Percentiles rank a stretch among this genome's conserved stretches.
Evolutionary conservation across 2,113 vertebrate species (phyloP).

Genomic region (Antechinus stuartii): DNA sequence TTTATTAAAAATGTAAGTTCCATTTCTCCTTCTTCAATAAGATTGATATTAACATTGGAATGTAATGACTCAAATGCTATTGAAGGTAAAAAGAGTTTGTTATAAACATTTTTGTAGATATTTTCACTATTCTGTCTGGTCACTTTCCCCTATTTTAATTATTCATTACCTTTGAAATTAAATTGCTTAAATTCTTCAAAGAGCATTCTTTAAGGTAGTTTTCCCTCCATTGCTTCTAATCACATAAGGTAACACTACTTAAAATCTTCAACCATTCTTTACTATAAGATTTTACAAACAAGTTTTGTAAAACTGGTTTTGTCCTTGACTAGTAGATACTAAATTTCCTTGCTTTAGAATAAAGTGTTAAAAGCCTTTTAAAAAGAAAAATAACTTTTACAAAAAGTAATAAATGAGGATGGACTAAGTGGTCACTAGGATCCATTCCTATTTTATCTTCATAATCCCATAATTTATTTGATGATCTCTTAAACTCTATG

Average conservation of each 20-base stretch:
- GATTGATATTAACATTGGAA: not conserved
- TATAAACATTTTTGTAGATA: not conserved
- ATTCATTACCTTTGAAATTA: not conserved
- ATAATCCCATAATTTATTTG: not conserved
- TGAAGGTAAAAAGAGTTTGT: not conserved
- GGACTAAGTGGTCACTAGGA: not conserved
- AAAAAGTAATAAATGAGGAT: not conserved
- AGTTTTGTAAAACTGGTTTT: not conserved
- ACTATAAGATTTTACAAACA: not conserved
- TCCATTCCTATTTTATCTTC: not conserved
- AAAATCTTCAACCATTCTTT: not conserved
- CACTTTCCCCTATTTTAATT: not conserved
- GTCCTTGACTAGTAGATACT: not conserved
- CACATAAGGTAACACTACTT: not conserved
- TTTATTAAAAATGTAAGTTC: not conserved
- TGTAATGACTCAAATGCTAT: not conserved
- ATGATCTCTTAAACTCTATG: not conserved
- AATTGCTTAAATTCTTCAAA: not conserved
- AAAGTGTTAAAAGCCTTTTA: not conserved
- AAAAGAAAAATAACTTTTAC: not conserved
- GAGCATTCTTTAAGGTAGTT: not conserved
- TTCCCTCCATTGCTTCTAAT: not conserved
- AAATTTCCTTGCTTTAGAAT: not conserved
- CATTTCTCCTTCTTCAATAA: not conserved
- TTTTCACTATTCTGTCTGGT: not conserved